Percentiles rank a stretch among this genome's conserved stretches.
Conservation (phyloP, 1,140 invertebrate species). For the Microplitis demolitor region DNA sequence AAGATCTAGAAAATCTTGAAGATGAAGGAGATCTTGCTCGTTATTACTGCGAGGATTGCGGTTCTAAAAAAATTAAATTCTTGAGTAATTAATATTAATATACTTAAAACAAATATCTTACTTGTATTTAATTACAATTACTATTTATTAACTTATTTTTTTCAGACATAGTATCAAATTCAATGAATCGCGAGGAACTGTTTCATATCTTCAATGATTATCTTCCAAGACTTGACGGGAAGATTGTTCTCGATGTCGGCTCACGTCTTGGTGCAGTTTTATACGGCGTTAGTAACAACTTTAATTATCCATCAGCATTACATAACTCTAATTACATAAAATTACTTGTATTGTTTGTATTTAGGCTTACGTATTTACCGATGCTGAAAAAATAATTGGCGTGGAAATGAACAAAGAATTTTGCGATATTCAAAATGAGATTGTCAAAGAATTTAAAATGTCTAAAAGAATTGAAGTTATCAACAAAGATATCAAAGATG, state of each 20-base stretch:
- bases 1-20: constrained; percentile 66
- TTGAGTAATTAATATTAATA: constrained; percentile 55
- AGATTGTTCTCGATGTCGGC: constrained; percentile 71
- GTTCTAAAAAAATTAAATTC: constrained; percentile 65
- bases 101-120: neutral
- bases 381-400: constrained; percentile 67
- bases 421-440: constrained; percentile 57
- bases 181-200: constrained; percentile 67
- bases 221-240: constrained; percentile 66
- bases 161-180: constrained; percentile 71
- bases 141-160: constrained; percentile 41
- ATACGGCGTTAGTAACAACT: constrained; percentile 66
- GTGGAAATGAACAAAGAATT: constrained; percentile 75
- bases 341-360: constrained; percentile 39
- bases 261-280: constrained; percentile 73
- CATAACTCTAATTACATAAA: neutral
- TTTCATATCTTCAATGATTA: constrained; percentile 69
- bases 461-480: constrained; percentile 65
- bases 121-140: neutral
- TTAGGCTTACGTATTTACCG: constrained; percentile 70
- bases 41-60: constrained; percentile 70
- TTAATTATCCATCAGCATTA: constrained; percentile 4
- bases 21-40: constrained; percentile 66
- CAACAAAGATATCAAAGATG: constrained; percentile 65
- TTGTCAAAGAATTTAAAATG: constrained; percentile 60